Base-by-base conservation (phyloP, 1,140 invertebrate genomes). In the Zaprionus lachaisei region DNA sequence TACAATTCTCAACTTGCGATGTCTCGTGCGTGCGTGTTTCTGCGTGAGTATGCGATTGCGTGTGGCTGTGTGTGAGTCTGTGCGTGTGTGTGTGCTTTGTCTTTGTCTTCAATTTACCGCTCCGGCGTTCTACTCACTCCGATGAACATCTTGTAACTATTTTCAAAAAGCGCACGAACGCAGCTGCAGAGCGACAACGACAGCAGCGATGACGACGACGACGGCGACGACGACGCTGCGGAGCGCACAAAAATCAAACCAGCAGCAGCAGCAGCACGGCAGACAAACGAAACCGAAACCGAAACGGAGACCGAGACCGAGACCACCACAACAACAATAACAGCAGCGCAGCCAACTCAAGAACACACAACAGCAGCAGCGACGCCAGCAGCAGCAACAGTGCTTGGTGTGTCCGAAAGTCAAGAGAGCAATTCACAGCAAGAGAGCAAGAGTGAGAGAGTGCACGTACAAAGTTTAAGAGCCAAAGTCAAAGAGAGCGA, bases 61-160 rank as follows among this genome's bases (percentile, higher is more conserved):
- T 11, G 31, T 34, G 31, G 11, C 31, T 34, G 41, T 47, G 38
- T 41, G 37, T 38, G 37, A 14, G 37, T 38, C 12, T 38, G 37
- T 14, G 37, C 4, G 41, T 47, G 51, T 22, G 7, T 14, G 24
- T 24, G 51, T 15, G 77, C 67, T 79, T 58, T 65, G 56, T 67
- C 49, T 58, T 76, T 79, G 68, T 77, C 85, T 47, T 17, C 72
- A 80, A 72, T 87, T 87, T 78, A 77, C 91, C 91, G 91, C 86
- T 85, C 77, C 86, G 85, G 87, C 83, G 91, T 92, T 92, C 91
- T 90, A 83, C 80, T 91, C 91, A 87, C 90, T 92, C 87, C 91
- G 91, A 91, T 91, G 86, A 92, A 90, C 83, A 92, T 92, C 86
- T 92, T 92, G 91, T 92, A 92, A 92, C 91, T 92, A 92, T 91